These are phyloP conservation scores for Diglossa cyanea DNA, from an alignment of 2,797 vertebrate genomes.

Conservation along the genomic window DNA sequence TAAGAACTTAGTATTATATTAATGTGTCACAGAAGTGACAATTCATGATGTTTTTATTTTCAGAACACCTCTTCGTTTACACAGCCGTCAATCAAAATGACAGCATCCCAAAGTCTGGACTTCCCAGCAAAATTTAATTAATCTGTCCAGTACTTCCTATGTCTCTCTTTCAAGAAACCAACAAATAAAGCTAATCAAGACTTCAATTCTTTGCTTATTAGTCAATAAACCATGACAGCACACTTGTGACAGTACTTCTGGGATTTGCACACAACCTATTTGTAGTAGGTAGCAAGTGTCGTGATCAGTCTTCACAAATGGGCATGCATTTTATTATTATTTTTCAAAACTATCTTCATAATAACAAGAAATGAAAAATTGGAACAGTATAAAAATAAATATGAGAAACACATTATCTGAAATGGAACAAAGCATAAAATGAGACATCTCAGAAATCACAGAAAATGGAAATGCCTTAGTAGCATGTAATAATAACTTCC, in stretches of 20 bases:
- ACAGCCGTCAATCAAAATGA: constrained; percentile 89
- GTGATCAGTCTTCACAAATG: constrained; percentile 10
- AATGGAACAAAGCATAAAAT: neutral
- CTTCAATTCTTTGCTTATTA: constrained; percentile 93
- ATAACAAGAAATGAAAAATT: neutral
- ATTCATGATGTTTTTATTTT: neutral
- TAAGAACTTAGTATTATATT: constrained; percentile 39
- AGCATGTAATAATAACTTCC: neutral
- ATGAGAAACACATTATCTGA: neutral
- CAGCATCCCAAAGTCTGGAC: constrained; percentile 83
- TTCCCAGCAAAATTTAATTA: constrained; percentile 90
- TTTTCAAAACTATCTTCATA: neutral
- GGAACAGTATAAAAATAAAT: neutral
- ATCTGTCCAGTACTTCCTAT: constrained; percentile 86
- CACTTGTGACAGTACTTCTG: constrained; percentile 51
- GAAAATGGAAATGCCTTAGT: neutral
- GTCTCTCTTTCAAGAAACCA: constrained; percentile 86
- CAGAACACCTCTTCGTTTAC: constrained; percentile 66
- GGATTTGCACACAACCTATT: constrained; percentile 33
- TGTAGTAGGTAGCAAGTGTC: neutral
- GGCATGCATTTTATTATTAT: neutral
- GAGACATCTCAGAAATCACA: neutral
- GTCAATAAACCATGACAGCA: constrained; percentile 71
- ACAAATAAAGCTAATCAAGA: constrained; percentile 92
- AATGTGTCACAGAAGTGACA: constrained; percentile 12